These are phyloP conservation scores for Bucco capensis DNA, from an alignment of 2,113 vertebrate species.

Conservation along the genomic window DNA sequence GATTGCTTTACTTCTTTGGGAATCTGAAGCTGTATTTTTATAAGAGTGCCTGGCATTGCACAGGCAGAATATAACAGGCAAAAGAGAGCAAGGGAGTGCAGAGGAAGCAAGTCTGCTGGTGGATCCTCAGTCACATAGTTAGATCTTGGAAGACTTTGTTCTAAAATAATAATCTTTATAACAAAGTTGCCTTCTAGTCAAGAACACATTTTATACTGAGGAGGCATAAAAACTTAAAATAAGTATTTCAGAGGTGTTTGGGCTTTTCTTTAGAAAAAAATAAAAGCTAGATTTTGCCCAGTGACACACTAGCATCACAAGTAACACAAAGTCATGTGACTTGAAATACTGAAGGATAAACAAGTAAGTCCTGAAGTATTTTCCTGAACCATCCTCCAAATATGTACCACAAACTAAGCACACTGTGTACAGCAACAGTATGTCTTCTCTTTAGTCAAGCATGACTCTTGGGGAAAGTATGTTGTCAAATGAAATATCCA, in stretches of 20 bases:
- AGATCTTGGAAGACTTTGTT: background rate
- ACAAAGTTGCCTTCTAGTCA: background rate
- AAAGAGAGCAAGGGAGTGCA: background rate
- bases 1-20: background rate
- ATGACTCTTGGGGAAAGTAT: background rate
- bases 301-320: background rate
- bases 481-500: too few species aligned
- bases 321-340: rapidly evolving
- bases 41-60: background rate
- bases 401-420: background rate
- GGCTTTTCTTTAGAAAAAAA: background rate
- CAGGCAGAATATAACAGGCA: background rate
- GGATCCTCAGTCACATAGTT: background rate
- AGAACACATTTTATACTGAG: background rate
- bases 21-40: background rate
- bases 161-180: background rate
- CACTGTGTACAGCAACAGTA: background rate
- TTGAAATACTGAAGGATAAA: background rate
- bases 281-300: background rate
- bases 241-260: background rate
- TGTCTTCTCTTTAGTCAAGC: background rate
- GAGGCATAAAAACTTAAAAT: background rate
- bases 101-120: background rate
- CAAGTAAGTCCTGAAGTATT: background rate
- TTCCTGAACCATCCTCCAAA: background rate